Conservation (phyloP, 2,797 vertebrate genomes). For the Crax fasciolata region DNA sequence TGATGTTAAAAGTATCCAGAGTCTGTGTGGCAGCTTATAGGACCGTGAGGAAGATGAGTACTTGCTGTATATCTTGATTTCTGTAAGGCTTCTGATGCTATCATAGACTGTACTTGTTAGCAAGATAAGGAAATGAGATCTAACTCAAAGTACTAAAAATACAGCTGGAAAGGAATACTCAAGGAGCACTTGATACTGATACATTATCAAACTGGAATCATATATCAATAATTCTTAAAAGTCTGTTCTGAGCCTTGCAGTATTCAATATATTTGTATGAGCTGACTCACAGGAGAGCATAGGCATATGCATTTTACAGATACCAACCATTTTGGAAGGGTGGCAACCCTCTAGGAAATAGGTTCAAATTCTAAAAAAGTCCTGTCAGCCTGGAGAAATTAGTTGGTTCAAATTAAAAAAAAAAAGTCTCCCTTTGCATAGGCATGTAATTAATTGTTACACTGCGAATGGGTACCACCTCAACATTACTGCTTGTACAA, state of each 20-base stretch:
- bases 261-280: not conserved
- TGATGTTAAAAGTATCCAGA: not conserved
- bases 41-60: not conserved
- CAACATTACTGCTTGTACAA: not conserved
- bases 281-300: not conserved
- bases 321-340: not conserved
- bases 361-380: not conserved
- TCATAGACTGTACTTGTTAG: not conserved
- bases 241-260: not conserved
- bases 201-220: not conserved
- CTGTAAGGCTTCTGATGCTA: not conserved
- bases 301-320: not conserved
- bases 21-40: not conserved
- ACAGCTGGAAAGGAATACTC: not conserved
- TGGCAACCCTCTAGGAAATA: fast-evolving
- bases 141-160: not conserved
- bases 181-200: not conserved
- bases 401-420: not conserved
- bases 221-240: not conserved
- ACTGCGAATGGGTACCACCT: not conserved
- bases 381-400: not conserved
- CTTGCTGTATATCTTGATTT: fast-evolving
- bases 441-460: not conserved
- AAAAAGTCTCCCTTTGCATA: not conserved
- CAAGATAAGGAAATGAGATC: not conserved